phyloP scores from a whole-genome alignment of 2,888 invertebrate genomes.

The Morpho achilles region DNA sequence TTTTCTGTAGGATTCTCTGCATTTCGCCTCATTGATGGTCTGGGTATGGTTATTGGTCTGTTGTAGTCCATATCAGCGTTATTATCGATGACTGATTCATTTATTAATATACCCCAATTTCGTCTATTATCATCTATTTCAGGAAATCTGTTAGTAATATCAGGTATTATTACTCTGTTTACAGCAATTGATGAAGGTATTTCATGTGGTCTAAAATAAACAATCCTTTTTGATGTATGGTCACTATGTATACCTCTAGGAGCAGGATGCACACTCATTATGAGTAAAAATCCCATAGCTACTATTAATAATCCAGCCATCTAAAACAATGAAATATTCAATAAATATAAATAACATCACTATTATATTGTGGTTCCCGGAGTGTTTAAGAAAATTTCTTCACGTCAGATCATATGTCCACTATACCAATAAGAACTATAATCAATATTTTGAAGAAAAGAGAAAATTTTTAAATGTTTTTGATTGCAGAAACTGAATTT shows the following conservation, averaged over 20 bases:
- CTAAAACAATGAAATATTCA: constrained; percentile 2
- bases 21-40: background rate
- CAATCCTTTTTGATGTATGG: no score
- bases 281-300: background rate
- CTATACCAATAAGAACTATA: no score
- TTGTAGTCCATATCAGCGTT: constrained; percentile 21
- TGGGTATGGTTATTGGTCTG: constrained; percentile 28
- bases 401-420: no score
- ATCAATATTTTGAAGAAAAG: no score
- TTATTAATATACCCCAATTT: constrained; percentile 54
- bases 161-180: background rate
- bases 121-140: constrained; percentile 52
- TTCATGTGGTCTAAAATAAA: no score
- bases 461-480: no score
- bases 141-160: constrained; percentile 36
- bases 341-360: no score
- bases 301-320: background rate
- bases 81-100: constrained; percentile 32
- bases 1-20: background rate
- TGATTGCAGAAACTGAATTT: no score
- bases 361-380: no score
- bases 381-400: no score
- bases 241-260: background rate
- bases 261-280: background rate
- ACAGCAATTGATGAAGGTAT: background rate